These are phyloP conservation scores for Grantiella picta DNA, from an alignment of 2,113 vertebrate genomes.

Conservation along the genomic window DNA sequence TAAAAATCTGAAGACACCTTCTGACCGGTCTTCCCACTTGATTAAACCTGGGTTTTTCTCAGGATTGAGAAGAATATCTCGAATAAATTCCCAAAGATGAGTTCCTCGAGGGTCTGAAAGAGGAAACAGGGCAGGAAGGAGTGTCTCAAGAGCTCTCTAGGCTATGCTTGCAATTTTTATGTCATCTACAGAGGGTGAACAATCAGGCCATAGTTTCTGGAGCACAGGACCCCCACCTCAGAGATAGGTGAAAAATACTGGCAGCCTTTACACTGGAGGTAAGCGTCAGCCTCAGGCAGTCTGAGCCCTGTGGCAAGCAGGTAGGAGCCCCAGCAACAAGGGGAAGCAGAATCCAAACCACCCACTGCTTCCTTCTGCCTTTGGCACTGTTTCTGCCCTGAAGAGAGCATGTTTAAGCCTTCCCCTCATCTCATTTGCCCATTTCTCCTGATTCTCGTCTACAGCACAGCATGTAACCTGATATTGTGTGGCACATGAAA, in stretches of 20 bases:
- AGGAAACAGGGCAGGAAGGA: background rate
- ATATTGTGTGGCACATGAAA: background rate
- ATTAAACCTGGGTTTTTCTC: conserved; percentile 95
- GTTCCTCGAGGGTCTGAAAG: conserved; percentile 87
- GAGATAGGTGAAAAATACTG: background rate
- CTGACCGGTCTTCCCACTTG: conserved; percentile 95
- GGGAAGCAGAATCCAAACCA: background rate
- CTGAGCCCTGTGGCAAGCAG: background rate
- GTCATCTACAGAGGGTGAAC: background rate
- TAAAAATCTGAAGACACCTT: conserved; percentile 94
- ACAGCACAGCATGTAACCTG: background rate
- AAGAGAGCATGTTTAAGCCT: background rate
- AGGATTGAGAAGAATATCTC: conserved; percentile 93
- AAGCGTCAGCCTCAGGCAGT: background rate
- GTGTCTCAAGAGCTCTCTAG: background rate
- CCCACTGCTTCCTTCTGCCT: background rate
- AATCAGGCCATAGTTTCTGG: background rate
- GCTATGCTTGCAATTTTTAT: background rate
- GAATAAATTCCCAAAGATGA: conserved; percentile 97
- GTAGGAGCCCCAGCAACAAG: background rate
- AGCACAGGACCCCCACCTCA: background rate
- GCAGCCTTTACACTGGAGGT: background rate
- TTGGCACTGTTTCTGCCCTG: background rate
- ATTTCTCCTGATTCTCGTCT: background rate
- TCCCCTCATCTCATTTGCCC: background rate